Percentiles rank a stretch among this genome's conserved stretches.
Evolutionary conservation across 2,797 vertebrate species (phyloP).

Genomic region (Leucoraja ocellata): DNA sequence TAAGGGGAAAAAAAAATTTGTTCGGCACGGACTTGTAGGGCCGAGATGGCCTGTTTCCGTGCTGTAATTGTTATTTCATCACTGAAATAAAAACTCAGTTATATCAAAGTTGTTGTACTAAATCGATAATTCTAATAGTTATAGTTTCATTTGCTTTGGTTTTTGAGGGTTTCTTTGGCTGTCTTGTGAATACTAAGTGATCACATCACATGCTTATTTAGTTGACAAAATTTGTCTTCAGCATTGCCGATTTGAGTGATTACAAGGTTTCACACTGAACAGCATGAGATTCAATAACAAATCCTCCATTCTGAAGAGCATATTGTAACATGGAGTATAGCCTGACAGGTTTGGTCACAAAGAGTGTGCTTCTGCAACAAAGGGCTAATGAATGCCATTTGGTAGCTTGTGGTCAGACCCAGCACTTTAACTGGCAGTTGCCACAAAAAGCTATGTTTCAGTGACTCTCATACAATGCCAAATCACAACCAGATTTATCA

Average conservation of each 20-base stretch:
- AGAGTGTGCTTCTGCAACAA: conserved; percentile 55
- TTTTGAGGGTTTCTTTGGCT: not conserved
- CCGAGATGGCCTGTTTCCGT: too few species aligned
- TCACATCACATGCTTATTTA: conserved; percentile 32
- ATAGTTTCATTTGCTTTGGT: not conserved
- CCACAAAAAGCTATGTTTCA: conserved; percentile 44
- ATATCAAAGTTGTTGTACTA: not conserved
- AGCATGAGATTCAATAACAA: conserved; percentile 52
- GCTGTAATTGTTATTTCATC: not conserved
- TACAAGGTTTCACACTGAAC: conserved; percentile 46
- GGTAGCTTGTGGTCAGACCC: conserved; percentile 45
- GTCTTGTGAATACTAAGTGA: not conserved
- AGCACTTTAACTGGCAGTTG: conserved; percentile 47
- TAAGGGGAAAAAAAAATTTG: too few species aligned
- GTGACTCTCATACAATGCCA: conserved; percentile 46
- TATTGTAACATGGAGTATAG: conserved; percentile 49
- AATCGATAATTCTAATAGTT: not conserved
- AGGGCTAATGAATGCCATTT: conserved; percentile 54
- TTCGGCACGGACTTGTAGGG: too few species aligned
- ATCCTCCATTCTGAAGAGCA: conserved; percentile 47
- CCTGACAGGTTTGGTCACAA: conserved; percentile 50
- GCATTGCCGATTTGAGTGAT: conserved; percentile 33
- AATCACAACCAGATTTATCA: conserved; percentile 67
- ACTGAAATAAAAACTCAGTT: not conserved
- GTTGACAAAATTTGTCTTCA: conserved; percentile 25